A percentile compares a stretch with the other conserved stretches of the same genome.
Evolutionary conservation across 2,888 invertebrate genomes (phyloP).

Genomic region (Zygothrica quintamaculata): DNA sequence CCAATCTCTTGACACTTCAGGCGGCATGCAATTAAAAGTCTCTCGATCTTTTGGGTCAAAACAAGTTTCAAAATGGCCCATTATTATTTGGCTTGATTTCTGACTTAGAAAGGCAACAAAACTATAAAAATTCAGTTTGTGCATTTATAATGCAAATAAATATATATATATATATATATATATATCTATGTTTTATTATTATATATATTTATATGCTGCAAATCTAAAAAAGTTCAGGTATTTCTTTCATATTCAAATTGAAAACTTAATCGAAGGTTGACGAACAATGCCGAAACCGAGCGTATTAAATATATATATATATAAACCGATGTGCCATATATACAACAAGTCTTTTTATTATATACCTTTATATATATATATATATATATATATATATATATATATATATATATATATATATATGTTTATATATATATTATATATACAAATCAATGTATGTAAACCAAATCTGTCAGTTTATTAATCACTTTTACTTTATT

Average conservation of each 20-base stretch:
- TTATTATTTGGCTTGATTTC: constrained; percentile 4
- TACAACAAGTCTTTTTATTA: no score
- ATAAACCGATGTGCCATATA: constrained; percentile 22
- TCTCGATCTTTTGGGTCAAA: constrained; percentile 18
- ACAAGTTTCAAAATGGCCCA: constrained; percentile 26
- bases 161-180: constrained; percentile 5
- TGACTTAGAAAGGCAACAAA: constrained; percentile 50
- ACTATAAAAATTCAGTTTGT: constrained; percentile 24
- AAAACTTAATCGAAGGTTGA: constrained; percentile 50
- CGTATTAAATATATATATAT: constrained; percentile 31
- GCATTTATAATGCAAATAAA: constrained; percentile 63
- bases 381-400: constrained; percentile 1
- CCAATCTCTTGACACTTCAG: constrained; percentile 40
- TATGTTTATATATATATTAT: no score
- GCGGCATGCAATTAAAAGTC: constrained; percentile 34
- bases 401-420: no score
- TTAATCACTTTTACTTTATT: no score
- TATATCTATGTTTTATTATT: constrained; percentile 49
- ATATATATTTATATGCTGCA: constrained; percentile 26
- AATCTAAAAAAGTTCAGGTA: constrained; percentile 64
- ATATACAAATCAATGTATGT: no score
- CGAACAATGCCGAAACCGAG: constrained; percentile 36
- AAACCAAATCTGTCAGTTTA: no score
- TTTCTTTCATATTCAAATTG: constrained; percentile 65
- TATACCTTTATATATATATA: constrained; percentile 19